Evolutionary conservation across 2,797 vertebrate species (phyloP).

Genomic region (Macropodus opercularis): DNA sequence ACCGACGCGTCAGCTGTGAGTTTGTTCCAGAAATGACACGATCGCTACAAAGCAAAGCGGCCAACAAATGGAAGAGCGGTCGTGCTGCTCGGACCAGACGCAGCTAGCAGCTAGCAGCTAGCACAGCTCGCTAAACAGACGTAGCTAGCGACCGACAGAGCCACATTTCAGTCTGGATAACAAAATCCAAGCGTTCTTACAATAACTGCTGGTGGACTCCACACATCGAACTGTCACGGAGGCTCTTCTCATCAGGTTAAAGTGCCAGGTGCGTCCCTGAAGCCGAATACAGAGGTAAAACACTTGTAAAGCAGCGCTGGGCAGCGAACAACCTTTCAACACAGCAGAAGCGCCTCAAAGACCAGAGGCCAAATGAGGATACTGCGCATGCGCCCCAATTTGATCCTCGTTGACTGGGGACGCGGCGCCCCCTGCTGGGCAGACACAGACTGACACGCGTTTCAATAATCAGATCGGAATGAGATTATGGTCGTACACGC

Average conservation of each 20-base stretch:
- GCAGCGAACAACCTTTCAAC: conserved; percentile 61
- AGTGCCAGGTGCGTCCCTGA: conserved; percentile 31
- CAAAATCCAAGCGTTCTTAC: conserved; percentile 27
- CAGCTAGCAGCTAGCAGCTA: conserved; percentile 51
- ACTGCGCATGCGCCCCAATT: conserved; percentile 69
- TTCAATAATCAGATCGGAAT: too few species aligned
- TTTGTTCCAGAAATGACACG: not conserved
- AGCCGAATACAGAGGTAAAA: conserved; percentile 50
- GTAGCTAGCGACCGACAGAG: conserved; percentile 33
- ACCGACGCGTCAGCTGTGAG: too few species aligned
- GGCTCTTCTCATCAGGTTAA: conserved; percentile 29
- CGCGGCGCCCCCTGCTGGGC: conserved; percentile 56
- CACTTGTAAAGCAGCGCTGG: conserved; percentile 36
- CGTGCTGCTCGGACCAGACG: conserved; percentile 23
- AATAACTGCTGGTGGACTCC: conserved; percentile 1
- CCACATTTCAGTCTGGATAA: conserved; percentile 15
- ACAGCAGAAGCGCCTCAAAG: conserved; percentile 69
- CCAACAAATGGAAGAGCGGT: conserved; percentile 7
- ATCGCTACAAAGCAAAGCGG: not conserved
- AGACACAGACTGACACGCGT: not conserved
- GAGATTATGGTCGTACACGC: too few species aligned
- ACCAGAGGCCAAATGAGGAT: conserved; percentile 71
- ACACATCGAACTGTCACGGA: conserved; percentile 6
- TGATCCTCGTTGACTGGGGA: not conserved
- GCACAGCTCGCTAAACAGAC: conserved; percentile 33